phyloP scores from a whole-genome alignment of 23 tunicate species.

The Styela plicata region DNA sequence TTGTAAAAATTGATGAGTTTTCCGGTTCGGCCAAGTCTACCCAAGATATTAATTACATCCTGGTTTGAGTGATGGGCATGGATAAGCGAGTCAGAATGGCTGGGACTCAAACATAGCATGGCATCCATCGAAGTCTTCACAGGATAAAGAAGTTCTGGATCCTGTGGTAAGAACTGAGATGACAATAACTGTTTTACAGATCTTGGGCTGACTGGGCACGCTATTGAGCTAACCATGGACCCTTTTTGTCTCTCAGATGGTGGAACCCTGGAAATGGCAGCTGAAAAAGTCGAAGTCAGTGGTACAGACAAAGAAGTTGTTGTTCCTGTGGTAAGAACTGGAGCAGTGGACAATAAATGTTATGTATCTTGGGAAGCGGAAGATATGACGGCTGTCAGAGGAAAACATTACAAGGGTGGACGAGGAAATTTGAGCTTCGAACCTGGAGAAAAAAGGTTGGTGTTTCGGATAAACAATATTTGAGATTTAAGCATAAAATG shows the following conservation, averaged over 20 bases:
- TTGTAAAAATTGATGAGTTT: too few relatives aligned
- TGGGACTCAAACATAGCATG: too few relatives aligned
- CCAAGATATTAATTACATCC: too few relatives aligned
- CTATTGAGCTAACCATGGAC: background rate
- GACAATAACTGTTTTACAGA: too few relatives aligned
- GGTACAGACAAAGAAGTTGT: constrained; percentile 75
- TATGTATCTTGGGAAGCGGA: constrained; percentile 86
- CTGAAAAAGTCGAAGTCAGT: constrained; percentile 32
- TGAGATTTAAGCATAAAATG: too few relatives aligned
- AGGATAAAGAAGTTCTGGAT: too few relatives aligned
- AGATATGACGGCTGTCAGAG: constrained; percentile 75
- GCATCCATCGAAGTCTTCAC: too few relatives aligned
- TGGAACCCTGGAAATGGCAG: constrained; percentile 59
- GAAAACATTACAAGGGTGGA: constrained; percentile 80
- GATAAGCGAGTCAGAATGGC: too few relatives aligned
- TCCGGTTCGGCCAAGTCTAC: too few relatives aligned
- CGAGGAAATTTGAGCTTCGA: constrained; percentile 67
- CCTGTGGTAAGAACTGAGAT: too few relatives aligned
- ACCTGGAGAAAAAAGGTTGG: constrained; percentile 64
- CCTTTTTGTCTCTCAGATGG: constrained; percentile 62
- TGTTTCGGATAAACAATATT: too few relatives aligned
- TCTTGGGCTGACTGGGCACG: background rate
- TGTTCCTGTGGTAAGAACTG: constrained; percentile 64
- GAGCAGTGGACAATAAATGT: constrained; percentile 40
- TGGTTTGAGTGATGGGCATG: too few relatives aligned